Percentiles rank a stretch among this genome's conserved stretches.
These are phyloP conservation scores for Lepidurus arcticus DNA, from an alignment of 1,140 invertebrate species.

Conservation along the genomic window DNA sequence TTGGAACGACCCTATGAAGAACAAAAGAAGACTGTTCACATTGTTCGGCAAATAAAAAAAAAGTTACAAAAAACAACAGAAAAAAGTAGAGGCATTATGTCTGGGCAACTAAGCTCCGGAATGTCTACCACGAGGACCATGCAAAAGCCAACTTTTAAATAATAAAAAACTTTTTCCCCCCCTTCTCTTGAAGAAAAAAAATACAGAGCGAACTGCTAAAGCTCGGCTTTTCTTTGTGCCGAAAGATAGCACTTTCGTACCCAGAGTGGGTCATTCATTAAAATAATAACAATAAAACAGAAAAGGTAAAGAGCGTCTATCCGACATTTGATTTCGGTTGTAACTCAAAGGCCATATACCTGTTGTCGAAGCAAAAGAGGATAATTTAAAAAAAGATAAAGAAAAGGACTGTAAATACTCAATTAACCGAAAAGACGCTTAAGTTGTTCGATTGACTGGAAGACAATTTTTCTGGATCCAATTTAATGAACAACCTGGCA, in stretches of 20 bases:
- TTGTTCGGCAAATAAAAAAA: background rate
- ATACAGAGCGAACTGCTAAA: background rate
- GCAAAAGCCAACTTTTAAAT: background rate
- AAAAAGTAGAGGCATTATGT: background rate
- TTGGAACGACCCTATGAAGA: constrained; percentile 55
- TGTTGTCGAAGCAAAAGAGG: too few relatives aligned
- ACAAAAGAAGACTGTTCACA: constrained; percentile 5
- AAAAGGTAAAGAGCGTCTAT: too few relatives aligned
- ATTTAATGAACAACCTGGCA: background rate
- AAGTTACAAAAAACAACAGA: background rate
- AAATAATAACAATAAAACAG: too few relatives aligned
- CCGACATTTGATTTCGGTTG: too few relatives aligned
- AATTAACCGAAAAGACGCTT: background rate
- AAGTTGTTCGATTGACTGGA: background rate
- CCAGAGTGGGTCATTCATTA: too few relatives aligned
- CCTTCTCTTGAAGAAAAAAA: background rate
- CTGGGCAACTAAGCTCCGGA: background rate
- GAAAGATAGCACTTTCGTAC: background rate
- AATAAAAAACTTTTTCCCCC: background rate
- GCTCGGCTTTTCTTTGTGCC: background rate
- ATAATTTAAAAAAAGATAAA: too few relatives aligned
- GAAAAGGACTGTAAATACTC: too few relatives aligned
- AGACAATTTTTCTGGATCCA: background rate
- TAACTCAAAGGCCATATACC: too few relatives aligned
- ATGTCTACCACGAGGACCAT: background rate